These are phyloP conservation scores for Himantopus leucocephalus DNA, from an alignment of 2,113 vertebrate species.

Conservation along the genomic window DNA sequence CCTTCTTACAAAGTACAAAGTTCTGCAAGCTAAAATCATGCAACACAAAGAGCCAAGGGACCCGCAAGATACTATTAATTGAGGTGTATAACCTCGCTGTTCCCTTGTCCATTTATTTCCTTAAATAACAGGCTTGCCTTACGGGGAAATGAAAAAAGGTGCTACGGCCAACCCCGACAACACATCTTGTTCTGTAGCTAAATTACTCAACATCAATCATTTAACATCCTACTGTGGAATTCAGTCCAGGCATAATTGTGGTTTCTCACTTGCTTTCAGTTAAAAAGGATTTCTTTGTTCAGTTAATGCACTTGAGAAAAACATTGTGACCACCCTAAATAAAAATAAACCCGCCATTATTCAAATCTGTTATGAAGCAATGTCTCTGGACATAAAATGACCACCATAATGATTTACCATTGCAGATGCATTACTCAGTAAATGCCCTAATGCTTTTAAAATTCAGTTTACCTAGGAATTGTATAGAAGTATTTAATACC, in stretches of 20 bases:
- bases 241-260: background rate
- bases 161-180: background rate
- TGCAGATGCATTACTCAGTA: background rate
- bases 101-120: conserved; percentile 35
- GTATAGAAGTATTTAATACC: background rate
- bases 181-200: conserved; percentile 27
- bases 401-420: background rate
- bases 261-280: background rate
- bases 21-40: background rate
- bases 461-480: background rate
- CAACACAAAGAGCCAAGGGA: background rate
- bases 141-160: conserved; percentile 31
- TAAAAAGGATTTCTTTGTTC: background rate
- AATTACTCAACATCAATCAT: conserved; percentile 54
- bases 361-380: background rate
- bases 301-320: background rate
- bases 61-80: conserved; percentile 32
- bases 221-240: conserved; percentile 1
- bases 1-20: background rate
- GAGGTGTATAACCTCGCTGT: conserved; percentile 9
- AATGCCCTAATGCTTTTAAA: background rate
- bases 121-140: conserved; percentile 39
- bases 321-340: background rate
- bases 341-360: background rate
- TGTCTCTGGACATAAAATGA: background rate